Base-by-base conservation (phyloP, 2,888 invertebrate species). In the Carabus problematicus region DNA sequence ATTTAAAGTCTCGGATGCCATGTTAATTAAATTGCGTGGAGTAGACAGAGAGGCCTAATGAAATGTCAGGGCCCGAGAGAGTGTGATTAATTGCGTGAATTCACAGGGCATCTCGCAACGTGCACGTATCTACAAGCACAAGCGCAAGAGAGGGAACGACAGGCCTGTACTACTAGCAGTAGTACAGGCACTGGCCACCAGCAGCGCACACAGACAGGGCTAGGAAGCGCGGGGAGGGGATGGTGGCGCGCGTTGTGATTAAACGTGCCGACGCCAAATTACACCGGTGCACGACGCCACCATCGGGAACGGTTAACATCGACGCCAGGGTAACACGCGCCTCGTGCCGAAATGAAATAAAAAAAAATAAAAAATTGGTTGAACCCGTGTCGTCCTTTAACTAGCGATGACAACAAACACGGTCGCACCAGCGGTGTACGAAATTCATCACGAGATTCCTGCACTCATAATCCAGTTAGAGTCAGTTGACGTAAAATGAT, bases 11-110 rank as follows among this genome's bases (percentile, higher is more conserved):
- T 78, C 77, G 79, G 80, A 81, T 73, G 72, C 73, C 74, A 74
- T 81, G 81, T 80, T 82, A 82, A 82, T 82, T 82, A 81, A 82
- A 82, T 82, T 81, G 81, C 80, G 79, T 79, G 77, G 76, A 66
- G 64, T 41, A 76, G 79, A 79, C 79, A 79, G 79, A 80, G 79
- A 78, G 61, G 79, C 78, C 81, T 81, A 81, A 81, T 81, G 80
- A 81, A 81, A 81, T 80, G 82, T 82, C 82, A 82, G 79, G 79
- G 75, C 78, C 77, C 77, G 76, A 76, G 77, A 78, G 78, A 78
- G 78, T 78, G 79, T 82, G 82, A 82, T 82, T 81, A 82, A 82
- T 82, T 81, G 81, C 77, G 72, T 78, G 79, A 77, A 79, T 76
- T 42, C 52, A 18, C 52, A 11, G 12, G 9, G 18, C 18, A 11